Evolutionary conservation across 2,888 invertebrate species (phyloP).

Genomic region (Flexamia atlantica): DNA sequence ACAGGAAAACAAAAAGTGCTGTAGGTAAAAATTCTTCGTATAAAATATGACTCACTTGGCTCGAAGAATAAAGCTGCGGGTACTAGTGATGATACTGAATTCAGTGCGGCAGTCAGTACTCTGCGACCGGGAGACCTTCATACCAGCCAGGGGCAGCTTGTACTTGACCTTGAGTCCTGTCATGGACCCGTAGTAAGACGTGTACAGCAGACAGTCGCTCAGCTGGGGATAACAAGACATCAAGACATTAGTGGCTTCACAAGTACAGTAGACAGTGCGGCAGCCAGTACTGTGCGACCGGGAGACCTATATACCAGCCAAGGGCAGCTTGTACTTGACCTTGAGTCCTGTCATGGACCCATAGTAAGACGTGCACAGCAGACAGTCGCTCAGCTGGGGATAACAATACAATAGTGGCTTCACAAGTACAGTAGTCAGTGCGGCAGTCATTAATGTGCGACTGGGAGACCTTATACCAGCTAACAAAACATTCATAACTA

Average conservation of each 20-base stretch:
- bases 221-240: constrained; percentile 72
- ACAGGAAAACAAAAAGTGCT: no score
- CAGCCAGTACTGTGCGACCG: constrained; percentile 75
- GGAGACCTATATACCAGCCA: constrained; percentile 77
- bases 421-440: constrained; percentile 77
- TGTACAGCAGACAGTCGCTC: constrained; percentile 75
- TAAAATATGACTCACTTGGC: constrained; percentile 74
- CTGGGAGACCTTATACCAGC: constrained; percentile 76
- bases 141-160: constrained; percentile 76
- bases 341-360: constrained; percentile 73
- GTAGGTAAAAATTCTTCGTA: no score
- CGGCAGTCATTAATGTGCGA: constrained; percentile 75
- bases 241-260: not conserved
- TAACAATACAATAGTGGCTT: constrained; percentile 61
- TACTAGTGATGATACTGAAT: constrained; percentile 77
- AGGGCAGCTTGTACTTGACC: constrained; percentile 76
- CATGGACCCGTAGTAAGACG: constrained; percentile 73
- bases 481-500: no score
- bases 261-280: constrained; percentile 78
- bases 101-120: constrained; percentile 77
- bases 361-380: constrained; percentile 75
- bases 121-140: constrained; percentile 75
- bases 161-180: constrained; percentile 75
- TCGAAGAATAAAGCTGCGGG: constrained; percentile 77
- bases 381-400: constrained; percentile 75